Evolutionary conservation across 2,888 invertebrate genomes (phyloP), one percentile per base, ranked within the genome.

Genomic region (Pandemis corylana): DNA sequence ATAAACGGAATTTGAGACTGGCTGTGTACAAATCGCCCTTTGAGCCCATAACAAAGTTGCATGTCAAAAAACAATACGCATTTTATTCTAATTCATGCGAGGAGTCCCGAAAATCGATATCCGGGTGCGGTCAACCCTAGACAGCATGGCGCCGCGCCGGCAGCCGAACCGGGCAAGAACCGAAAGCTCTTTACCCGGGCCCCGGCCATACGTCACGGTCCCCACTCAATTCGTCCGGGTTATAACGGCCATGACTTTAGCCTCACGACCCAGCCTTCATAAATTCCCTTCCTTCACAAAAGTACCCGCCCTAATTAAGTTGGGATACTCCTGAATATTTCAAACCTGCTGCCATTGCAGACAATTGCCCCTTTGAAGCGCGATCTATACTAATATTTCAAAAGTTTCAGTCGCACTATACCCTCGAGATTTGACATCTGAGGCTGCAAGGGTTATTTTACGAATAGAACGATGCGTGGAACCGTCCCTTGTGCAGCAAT

Each of bases 131-230:
- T 80, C 88, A 88, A 77, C 89, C 84, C 90, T 90, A 91, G 91
- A 91, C 91, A 78, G 89, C 86, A 83, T 85, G 90, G 86, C 89
- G 89, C 86, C 87, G 83, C 89, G 89, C 86, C 87, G 83, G 84
- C 86, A 88, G 85, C 86, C 86, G 88, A 90, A 86, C 89, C 89
- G 87, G 85, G 86, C 89, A 88, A 89, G 85, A 86, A 87, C 85
- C 85, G 87, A 88, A 84, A 78, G 78, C 85, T 82, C 84, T 88
- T 87, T 89, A 85, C 87, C 85, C 85, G 78, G 80, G 79, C 82
- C 84, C 85, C 84, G 84, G 85, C 85, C 87, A 89, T 89, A 89
- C 86, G 87, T 90, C 87, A 89, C 87, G 85, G 82, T 86, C 85
- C 80, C 81, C 85, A 84, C 84, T 83, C 79, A 76, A 79, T 81